A percentile compares a stretch with the other conserved stretches of the same genome.
Conservation (phyloP, 2,797 vertebrate genomes). For the Gambelia wislizenii region DNA sequence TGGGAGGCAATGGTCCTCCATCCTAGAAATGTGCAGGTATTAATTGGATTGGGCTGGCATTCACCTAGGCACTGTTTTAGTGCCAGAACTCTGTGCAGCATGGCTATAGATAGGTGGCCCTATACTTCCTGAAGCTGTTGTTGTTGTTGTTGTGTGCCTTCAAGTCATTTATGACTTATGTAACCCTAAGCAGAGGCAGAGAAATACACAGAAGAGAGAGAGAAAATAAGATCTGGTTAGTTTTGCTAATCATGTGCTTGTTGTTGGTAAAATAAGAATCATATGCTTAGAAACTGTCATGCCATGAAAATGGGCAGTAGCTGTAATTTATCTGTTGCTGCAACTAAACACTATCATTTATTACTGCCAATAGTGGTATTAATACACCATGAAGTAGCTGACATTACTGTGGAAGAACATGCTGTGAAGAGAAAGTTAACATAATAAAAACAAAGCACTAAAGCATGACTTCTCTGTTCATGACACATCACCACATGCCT, state of each 20-base stretch:
- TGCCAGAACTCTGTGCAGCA: not conserved
- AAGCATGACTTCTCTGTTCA: constrained; percentile 27
- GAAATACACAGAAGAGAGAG: not conserved
- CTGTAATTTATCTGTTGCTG: not conserved
- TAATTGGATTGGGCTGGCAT: not conserved
- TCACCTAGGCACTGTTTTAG: not conserved
- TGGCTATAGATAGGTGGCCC: not conserved
- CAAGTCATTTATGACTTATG: too few species aligned
- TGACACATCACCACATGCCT: constrained; percentile 51
- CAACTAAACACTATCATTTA: not conserved
- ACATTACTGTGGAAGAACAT: not conserved
- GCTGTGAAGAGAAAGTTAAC: not conserved
- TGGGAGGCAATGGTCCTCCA: too few species aligned
- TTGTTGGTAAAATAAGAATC: not conserved
- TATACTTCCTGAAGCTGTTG: not conserved
- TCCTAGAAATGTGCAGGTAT: not conserved
- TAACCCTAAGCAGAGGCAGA: too few species aligned
- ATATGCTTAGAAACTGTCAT: not conserved
- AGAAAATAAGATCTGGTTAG: not conserved
- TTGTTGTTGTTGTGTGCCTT: too few species aligned
- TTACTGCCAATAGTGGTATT: not conserved
- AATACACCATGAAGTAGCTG: not conserved
- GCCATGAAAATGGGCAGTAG: not conserved
- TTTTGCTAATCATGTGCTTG: not conserved
- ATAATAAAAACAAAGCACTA: not conserved